These are phyloP conservation scores for Amniataba percoides DNA, from an alignment of 2,797 vertebrate genomes.

Conservation along the genomic window DNA sequence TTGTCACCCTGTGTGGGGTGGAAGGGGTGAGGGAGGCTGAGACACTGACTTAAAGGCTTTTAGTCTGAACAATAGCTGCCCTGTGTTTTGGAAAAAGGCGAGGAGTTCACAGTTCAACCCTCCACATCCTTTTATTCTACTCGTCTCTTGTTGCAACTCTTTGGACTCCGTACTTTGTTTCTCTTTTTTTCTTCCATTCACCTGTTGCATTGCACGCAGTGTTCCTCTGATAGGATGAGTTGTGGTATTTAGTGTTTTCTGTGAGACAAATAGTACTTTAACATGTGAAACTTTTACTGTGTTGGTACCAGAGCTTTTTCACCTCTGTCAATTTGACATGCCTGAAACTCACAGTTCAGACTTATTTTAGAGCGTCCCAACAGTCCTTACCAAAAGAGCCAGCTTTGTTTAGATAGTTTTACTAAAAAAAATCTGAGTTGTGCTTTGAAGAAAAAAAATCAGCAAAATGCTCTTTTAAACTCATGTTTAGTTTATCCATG, in stretches of 20 bases:
- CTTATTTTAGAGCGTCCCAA: not conserved
- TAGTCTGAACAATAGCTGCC: constrained; percentile 66
- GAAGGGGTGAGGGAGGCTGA: constrained; percentile 49
- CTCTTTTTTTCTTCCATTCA: too few relatives aligned
- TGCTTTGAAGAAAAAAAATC: not conserved
- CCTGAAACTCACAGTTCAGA: not conserved
- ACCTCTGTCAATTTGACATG: constrained; percentile 10
- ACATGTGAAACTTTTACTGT: constrained; percentile 11
- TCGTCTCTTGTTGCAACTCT: constrained; percentile 12
- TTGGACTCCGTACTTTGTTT: constrained; percentile 8
- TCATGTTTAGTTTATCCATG: not conserved
- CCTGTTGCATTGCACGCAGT: too few relatives aligned
- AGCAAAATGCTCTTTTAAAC: not conserved
- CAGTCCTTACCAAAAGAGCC: not conserved
- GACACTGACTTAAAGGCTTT: constrained; percentile 70
- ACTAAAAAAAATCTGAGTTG: not conserved
- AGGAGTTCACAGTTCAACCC: constrained; percentile 62
- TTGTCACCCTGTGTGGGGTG: constrained; percentile 76
- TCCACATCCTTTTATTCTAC: constrained; percentile 53
- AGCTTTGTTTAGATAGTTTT: not conserved
- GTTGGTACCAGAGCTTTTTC: constrained; percentile 24
- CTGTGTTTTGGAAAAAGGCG: constrained; percentile 63
- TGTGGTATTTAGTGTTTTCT: not conserved
- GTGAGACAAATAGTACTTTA: constrained; percentile 21
- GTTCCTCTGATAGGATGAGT: not conserved